Base-by-base conservation (phyloP, 2,888 invertebrate genomes). In the Bombyx huttoni region DNA sequence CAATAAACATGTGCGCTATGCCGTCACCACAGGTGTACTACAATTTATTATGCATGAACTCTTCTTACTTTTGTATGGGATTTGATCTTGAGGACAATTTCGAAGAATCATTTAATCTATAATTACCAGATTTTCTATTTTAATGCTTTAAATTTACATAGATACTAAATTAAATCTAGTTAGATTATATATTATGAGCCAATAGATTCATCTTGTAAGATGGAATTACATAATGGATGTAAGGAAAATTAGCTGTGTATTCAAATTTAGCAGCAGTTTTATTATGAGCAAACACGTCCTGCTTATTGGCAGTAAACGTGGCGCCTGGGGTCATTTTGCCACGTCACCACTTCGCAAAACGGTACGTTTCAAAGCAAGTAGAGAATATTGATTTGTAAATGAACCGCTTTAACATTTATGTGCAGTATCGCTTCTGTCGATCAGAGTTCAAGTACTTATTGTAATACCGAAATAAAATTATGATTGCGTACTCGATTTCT, bases 301-400 rank as follows among this genome's bases (percentile, higher is more conserved):
- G 40, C 40, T 40, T 40, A 8, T 40, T 40, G 12, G 63, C 58
- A 67, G 67, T 64, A 72, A 72, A 71, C 70, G 71, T 68, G 70
- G 73, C 70, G 70, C 69, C 60, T 64, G 64, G 61, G 58, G 60
- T 58, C 56, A 52, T 53, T 51, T 55, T 52, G 49, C 48, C 52
- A 52, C 40, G 40, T 40, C 40, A 40, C 40, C 40, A 10, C 40
- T 12, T 40, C 40, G 40, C 40, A 12, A 40, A 40, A 40, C 12
- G 8, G 40, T 40, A 8, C 40, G 40, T 40, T 6, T 40, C 40
- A 7, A 40, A 40, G 24, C 24, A 24, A 8, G 40, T 40, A 40
- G 9, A 40, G 40, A 40, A 40, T 40, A 40, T 40, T 40, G 40
- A 40, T 40, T 40, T 40, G 40, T 10, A 24, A 24, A 24, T 24